Base-by-base conservation (phyloP, 2,888 invertebrate species). In the Scrobipalpa atriplicella region DNA sequence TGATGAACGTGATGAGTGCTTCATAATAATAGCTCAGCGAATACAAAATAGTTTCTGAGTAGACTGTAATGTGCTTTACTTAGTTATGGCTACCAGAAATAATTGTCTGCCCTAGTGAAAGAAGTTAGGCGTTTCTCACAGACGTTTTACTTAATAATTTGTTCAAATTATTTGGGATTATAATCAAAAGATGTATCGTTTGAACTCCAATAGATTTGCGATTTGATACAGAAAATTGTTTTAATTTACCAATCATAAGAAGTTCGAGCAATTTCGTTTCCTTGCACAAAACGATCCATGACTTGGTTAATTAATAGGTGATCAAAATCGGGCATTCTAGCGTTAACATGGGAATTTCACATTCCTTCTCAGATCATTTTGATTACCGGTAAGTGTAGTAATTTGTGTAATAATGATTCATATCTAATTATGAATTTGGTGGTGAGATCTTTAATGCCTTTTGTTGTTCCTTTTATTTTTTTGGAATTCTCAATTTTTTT, bases 211-310 rank as follows among this genome's bases (percentile, higher is more conserved):
- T 7, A 65, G 41, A 68, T 68, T 68, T 64, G 41, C 63, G 64
- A 68, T 68, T 68, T 36, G 68, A 51, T 61, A 68, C 66, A 66
- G 66, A 13, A 43, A 68, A 68, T 68, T 51, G 36, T 62, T 19
- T 38, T 65, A 60, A 68, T 68, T 64, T 66, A 19, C 63, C 66
- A 60, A 68, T 68, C 64, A 68, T 54, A 68, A 68, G 66, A 64
- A 66, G 68, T 66, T 58, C 64, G 61, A n/a, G 16, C 52, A 38
- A 66, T 64, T 66, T 64, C 18, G 29, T 62, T 66, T 64, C 52
- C 61, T 54, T 60, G 21, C 52, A 47, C 29, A 56, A 62, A 68
- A 68, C 64, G 56, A 66, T 19, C 61, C 68, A 64, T 68, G 63
- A 64, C 29, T 38, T 67, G 52, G 58, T 36, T 58, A 58, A 58